A percentile compares a stretch with the other conserved stretches of the same genome.
phyloP scores from a whole-genome alignment of 2,888 invertebrate species.

The Caenorhabditis japonica region DNA sequence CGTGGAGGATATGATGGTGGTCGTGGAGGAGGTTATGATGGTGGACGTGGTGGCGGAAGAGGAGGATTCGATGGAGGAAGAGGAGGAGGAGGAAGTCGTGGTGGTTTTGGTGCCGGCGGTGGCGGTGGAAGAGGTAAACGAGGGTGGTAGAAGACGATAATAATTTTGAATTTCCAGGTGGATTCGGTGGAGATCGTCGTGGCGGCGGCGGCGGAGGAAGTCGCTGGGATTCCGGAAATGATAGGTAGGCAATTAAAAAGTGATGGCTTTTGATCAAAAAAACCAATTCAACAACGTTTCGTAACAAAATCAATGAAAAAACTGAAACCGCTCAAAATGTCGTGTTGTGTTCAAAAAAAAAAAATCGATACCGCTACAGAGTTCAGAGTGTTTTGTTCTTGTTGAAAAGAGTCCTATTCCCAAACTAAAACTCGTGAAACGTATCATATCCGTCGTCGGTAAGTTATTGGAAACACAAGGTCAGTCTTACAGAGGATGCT shows the following conservation, averaged over 20 bases:
- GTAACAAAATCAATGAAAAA: not conserved
- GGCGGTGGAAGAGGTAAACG: conserved; percentile 38
- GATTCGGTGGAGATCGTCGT: conserved; percentile 39
- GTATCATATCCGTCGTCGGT: conserved; percentile 7
- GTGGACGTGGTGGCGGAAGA: conserved; percentile 34
- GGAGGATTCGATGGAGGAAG: conserved; percentile 33
- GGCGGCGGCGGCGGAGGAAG: conserved; percentile 50
- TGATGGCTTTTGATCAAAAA: no score
- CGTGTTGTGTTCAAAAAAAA: conserved; percentile 26
- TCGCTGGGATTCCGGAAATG: conserved; percentile 47
- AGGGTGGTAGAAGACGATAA: not conserved
- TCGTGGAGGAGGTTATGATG: conserved; percentile 35
- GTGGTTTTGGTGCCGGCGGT: conserved; percentile 26
- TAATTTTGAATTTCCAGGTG: not conserved
- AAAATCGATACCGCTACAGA: conserved; percentile 43
- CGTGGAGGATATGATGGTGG: conserved; percentile 38
- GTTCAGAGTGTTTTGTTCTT: conserved; percentile 36
- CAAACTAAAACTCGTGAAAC: conserved; percentile 13
- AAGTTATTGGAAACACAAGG: conserved; percentile 16
- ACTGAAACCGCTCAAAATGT: conserved; percentile 21
- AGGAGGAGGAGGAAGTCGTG: conserved; percentile 14
- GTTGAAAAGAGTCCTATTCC: conserved; percentile 20
- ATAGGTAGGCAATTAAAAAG: conserved; percentile 40
- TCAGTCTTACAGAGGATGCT: conserved; percentile 22
- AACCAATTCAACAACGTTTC: not conserved